Evolutionary conservation across 2,797 vertebrate genomes (phyloP), one percentile per base, ranked within the genome.

Genomic region (Clarias fuscus): DNA sequence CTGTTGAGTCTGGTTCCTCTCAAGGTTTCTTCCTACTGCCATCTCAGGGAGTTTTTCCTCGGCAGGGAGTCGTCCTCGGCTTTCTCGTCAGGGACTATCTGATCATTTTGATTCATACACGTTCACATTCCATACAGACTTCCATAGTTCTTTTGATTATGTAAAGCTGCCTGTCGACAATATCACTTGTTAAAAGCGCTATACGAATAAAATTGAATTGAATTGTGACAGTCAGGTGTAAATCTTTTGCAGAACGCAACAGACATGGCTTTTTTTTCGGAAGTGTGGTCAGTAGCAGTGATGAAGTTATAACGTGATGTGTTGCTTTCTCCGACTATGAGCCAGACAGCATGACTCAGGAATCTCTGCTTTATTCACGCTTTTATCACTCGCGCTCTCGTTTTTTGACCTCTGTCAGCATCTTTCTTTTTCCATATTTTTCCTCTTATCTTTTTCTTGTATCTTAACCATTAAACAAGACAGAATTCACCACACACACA

Each of bases 381-480:
- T 40, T 64, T 62, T 62, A 78, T n/a, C 33, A n/a, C 20, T 15
- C 59, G 24, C 20, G 5, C 33, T 53, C 72, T 75, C 24, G 48
- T 68, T 20, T 43, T 59, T 59, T 58, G n/a, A 27, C 6, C 27
- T 78, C 7, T 22, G 20, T 77, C 15, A 56, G 7, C n/a, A 17
- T 27, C 6, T 6, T 61, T 59, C 5, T 59, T 37, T 61, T 58
- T 30, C 8, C 7, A 17, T 27, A 20, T 79, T 15, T 65, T 77
- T 8, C 22, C 15, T 48, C 7, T 65, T 30, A n/a, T 80, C 33
- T 61, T 48, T 20, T 73, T 64, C 37, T 77, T 82, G 15, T 67
- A 24, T 85, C 33, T 84, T 79, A 81, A 33, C 68, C 40, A 37
- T 61, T 85, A 62, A 84, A 59, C 62, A 85, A 64, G 20, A 53